Conservation (phyloP, 2,113 vertebrate species). For the Sander lucioperca region DNA sequence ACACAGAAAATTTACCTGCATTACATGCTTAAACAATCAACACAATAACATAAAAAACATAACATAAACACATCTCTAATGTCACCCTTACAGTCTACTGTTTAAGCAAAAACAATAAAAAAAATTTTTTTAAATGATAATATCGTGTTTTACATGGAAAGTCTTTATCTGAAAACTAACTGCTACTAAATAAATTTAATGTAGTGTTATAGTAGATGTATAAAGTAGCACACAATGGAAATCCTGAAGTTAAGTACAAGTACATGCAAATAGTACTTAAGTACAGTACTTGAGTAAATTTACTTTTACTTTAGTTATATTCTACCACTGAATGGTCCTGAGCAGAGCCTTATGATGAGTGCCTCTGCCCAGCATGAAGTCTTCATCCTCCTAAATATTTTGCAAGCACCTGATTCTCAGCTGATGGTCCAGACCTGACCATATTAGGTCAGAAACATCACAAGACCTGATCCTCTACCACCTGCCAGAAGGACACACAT, state of each 20-base stretch:
- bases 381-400: constrained; percentile 71
- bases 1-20: no score
- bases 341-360: constrained; percentile 45
- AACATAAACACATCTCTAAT: no score
- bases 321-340: not conserved
- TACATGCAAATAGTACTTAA: not conserved
- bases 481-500: constrained; percentile 43
- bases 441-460: constrained; percentile 70
- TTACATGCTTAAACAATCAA: no score
- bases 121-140: not conserved
- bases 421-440: constrained; percentile 62
- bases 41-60: no score
- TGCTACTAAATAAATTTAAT: not conserved
- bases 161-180: not conserved
- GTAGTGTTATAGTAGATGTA: not conserved
- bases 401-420: constrained; percentile 75
- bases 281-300: not conserved
- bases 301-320: not conserved
- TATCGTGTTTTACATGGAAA: not conserved
- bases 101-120: not conserved
- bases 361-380: constrained; percentile 57
- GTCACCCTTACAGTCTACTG: no score
- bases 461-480: constrained; percentile 61
- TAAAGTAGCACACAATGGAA: not conserved
- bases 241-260: not conserved